A percentile compares a stretch with the other conserved stretches of the same genome.
Conservation (phyloP, 2,888 invertebrate genomes). For the Entomobrya proxima region DNA sequence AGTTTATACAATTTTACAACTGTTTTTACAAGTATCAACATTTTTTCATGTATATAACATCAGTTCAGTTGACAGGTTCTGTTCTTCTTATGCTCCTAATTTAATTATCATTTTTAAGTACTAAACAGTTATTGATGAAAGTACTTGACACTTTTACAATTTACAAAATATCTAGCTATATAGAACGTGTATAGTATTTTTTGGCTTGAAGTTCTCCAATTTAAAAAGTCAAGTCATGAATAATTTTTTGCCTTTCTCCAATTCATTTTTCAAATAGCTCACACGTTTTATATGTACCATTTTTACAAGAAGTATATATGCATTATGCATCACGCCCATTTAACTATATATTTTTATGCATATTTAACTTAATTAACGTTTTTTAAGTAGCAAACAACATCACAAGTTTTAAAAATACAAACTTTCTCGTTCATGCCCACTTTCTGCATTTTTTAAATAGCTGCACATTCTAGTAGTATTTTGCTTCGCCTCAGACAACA, state of each 20-base stretch:
- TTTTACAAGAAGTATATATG: neutral
- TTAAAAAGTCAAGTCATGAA: too few species aligned
- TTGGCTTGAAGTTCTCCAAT: neutral
- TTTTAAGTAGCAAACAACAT: neutral
- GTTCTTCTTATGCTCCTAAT: neutral
- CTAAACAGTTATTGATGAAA: too few species aligned
- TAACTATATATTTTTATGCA: neutral
- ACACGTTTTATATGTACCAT: neutral
- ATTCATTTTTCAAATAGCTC: too few species aligned
- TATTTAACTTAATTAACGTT: too few species aligned
- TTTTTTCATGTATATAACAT: too few species aligned
- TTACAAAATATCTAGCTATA: neutral
- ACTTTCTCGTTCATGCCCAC: neutral
- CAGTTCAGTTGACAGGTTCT: neutral
- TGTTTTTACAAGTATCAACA: neutral
- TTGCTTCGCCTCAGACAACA: constrained; percentile 1
- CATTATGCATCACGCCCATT: too few species aligned
- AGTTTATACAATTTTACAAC: too few species aligned
- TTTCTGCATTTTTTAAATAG: neutral
- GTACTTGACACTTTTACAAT: too few species aligned
- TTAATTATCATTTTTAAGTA: too few species aligned
- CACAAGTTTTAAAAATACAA: constrained; percentile 32
- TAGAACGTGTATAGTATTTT: neutral
- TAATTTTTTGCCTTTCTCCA: too few species aligned
- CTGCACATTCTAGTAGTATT: neutral